phyloP scores from a whole-genome alignment of 2,113 vertebrate species.

The Centropus unirufus region DNA sequence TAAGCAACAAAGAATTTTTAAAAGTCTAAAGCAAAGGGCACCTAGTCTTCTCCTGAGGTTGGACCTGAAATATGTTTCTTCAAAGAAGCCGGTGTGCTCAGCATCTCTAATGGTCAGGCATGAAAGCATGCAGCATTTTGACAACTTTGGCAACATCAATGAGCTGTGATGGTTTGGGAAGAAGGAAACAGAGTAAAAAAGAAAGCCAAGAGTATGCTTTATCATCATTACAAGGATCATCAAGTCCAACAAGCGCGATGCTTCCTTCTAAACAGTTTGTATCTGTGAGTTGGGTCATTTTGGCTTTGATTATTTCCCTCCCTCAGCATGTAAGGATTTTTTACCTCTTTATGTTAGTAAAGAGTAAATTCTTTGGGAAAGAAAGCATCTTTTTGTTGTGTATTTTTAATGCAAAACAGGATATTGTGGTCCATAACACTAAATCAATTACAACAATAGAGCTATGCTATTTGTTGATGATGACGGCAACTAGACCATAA shows the following conservation, averaged over 20 bases:
- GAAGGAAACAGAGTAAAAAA: background rate
- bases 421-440: background rate
- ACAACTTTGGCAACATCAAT: background rate
- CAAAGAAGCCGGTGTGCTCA: background rate
- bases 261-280: background rate
- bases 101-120: background rate
- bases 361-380: background rate
- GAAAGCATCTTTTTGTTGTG: background rate
- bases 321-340: background rate
- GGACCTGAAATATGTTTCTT: background rate
- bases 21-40: background rate
- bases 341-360: background rate
- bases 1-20: background rate
- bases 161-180: background rate
- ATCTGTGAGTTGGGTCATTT: background rate
- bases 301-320: background rate
- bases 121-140: background rate
- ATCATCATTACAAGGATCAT: background rate
- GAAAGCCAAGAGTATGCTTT: background rate
- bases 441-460: background rate
- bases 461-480: background rate
- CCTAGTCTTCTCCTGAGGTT: background rate
- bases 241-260: background rate
- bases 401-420: background rate
- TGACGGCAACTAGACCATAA: background rate